These are phyloP conservation scores for Agrochola circellaris DNA, from an alignment of 2,888 invertebrate species.

Conservation along the genomic window DNA sequence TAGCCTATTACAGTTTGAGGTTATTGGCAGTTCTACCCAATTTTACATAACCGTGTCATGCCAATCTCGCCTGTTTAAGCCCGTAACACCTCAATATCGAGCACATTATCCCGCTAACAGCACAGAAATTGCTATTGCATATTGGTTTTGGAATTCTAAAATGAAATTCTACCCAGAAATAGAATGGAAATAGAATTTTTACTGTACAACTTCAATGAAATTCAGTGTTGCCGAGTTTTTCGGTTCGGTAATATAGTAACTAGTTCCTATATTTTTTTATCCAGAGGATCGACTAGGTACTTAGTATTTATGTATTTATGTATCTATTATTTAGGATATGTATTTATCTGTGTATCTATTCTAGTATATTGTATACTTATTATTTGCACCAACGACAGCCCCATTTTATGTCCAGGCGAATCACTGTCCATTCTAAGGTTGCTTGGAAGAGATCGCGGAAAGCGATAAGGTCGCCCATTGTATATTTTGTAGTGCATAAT, in stretches of 20 bases:
- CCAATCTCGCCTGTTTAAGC: slow-evolving; percentile 41
- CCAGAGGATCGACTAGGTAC: too few relatives aligned
- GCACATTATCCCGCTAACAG: slow-evolving; percentile 36
- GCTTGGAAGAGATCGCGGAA: too few relatives aligned
- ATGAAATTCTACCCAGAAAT: slow-evolving; percentile 29
- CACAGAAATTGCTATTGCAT: slow-evolving; percentile 47
- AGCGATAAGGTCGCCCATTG: too few relatives aligned
- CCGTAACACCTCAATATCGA: slow-evolving; percentile 26
- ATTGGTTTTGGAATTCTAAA: slow-evolving; percentile 45
- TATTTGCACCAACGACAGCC: too few relatives aligned
- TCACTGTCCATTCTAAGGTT: too few relatives aligned
- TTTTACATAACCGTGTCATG: slow-evolving; percentile 39
- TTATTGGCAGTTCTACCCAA: slow-evolving; percentile 41
- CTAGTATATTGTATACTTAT: too few relatives aligned
- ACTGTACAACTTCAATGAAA: not conserved
- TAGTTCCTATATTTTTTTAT: not conserved
- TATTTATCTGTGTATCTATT: too few relatives aligned
- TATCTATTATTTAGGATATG: too few relatives aligned
- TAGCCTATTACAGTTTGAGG: slow-evolving; percentile 39
- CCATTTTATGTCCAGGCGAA: too few relatives aligned
- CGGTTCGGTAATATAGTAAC: not conserved
- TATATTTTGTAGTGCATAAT: too few relatives aligned
- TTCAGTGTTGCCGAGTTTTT: not conserved
- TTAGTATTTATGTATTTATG: too few relatives aligned
- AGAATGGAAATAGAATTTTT: slow-evolving; percentile 12